These are phyloP conservation scores for Lithosia quadra DNA, from an alignment of 2,888 invertebrate genomes.

Conservation along the genomic window DNA sequence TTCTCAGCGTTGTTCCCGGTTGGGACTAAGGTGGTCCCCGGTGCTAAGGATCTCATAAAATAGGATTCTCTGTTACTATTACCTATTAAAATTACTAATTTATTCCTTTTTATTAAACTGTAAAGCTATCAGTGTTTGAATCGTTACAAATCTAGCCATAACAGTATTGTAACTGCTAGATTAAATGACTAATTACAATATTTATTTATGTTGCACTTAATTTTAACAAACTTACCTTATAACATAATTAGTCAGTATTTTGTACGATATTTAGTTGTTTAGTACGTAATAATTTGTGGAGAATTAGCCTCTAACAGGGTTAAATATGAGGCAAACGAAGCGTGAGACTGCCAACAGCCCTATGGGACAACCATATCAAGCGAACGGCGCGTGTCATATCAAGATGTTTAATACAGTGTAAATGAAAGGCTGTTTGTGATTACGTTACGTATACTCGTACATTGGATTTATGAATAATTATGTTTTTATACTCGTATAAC, in stretches of 20 bases:
- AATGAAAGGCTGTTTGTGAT: background rate
- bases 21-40: too few species aligned
- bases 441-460: background rate
- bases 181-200: too few species aligned
- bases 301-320: constrained; percentile 1
- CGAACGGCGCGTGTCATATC: background rate
- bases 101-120: too few species aligned
- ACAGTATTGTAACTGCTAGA: too few species aligned
- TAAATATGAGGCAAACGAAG: background rate
- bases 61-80: too few species aligned
- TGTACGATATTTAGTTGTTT: background rate
- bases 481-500: background rate
- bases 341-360: background rate
- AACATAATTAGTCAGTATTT: background rate
- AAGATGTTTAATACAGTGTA: constrained; percentile 2
- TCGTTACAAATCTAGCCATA: too few species aligned
- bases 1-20: too few species aligned
- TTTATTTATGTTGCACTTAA: background rate
- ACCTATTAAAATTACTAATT: too few species aligned
- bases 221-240: background rate
- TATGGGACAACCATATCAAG: constrained; percentile 2
- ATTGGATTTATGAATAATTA: background rate
- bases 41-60: too few species aligned
- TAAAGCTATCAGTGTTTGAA: too few species aligned
- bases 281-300: background rate